Evolutionary conservation across 1,140 invertebrate genomes (phyloP), one percentile per base, ranked within the genome.

Genomic region (Megalonaias nervosa): DNA sequence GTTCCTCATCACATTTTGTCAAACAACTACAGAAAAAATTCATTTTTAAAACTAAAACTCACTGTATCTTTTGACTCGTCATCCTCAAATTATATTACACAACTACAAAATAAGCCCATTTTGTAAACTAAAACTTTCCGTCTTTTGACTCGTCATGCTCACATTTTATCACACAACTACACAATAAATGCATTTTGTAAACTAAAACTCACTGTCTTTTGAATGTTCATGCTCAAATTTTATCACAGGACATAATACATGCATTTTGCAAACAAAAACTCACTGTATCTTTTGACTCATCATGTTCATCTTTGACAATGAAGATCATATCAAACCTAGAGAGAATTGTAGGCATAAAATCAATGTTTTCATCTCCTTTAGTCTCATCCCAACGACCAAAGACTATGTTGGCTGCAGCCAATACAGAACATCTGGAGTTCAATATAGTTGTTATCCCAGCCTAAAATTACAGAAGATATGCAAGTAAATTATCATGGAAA

Each of bases 271-370:
- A 14, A 16, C 16, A 17, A 26, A 57, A 48, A 86, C 89, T 90
- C 89, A 96, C 95, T 83, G 95, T 95, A 92, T 99, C 99, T 82
- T 95, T 93, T 1, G 92, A 89, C 90, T 97, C 94, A 89, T 98
- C 94, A 87, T 99, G 97, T 84, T 97, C 95, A 92, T 99, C 99
- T 91, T 99, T 99, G 0, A 99, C 96, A 86, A 99, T 98, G 89
- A 99, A 99, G 83, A 99, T 99, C 96, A 98, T 99, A 90, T 99
- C 99, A 89, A 99, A 99, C 91, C 99, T 94, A 0, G 99, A 99
- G 21, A 99, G 92, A 91, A 99, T 99, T 0, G 99, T 99, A 0
- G 99, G 99, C 97, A 99, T 99, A 88, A 99, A 99, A 90, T 99
- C 97, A 82, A 99, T 99, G 89, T 99, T 99, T 82, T 99, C 97